Conservation (phyloP, 2,797 vertebrate species). For the Furcifer pardalis region DNA sequence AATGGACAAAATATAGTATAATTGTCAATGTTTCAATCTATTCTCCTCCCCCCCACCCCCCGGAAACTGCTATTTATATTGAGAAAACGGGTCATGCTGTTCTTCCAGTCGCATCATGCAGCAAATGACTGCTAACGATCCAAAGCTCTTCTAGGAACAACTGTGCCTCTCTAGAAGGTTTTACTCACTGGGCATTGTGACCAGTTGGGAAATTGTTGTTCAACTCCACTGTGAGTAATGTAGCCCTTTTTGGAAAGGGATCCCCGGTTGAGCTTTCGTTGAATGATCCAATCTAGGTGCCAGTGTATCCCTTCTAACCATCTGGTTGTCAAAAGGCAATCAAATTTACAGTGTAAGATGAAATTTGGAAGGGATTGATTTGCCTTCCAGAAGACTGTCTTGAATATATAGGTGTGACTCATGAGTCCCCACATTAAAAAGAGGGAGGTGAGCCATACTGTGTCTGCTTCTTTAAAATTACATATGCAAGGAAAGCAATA, state of each 20-base stretch:
- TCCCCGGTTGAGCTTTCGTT: too few species aligned
- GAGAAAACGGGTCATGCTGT: background rate
- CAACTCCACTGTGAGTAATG: background rate
- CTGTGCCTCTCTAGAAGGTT: background rate
- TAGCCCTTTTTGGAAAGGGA: background rate
- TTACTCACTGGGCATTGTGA: background rate
- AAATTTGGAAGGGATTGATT: background rate
- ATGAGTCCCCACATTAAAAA: background rate
- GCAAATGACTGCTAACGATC: background rate
- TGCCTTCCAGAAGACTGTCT: background rate
- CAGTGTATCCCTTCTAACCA: background rate
- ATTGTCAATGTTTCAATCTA: too few species aligned
- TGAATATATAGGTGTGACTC: background rate
- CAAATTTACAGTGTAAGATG: accelerated
- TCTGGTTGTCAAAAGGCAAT: background rate
- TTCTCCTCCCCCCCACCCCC: too few species aligned
- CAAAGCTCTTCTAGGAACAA: background rate
- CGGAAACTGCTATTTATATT: background rate
- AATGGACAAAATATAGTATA: too few species aligned
- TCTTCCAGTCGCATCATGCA: background rate
- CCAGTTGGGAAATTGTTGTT: background rate
- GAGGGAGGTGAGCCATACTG: constrained; percentile 3
- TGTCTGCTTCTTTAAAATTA: constrained; percentile 73
- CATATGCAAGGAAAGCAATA: constrained; percentile 60
- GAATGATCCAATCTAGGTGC: background rate